Evolutionary conservation across 2,113 vertebrate genomes (phyloP).

Genomic region (Colistium nudipinnis): DNA sequence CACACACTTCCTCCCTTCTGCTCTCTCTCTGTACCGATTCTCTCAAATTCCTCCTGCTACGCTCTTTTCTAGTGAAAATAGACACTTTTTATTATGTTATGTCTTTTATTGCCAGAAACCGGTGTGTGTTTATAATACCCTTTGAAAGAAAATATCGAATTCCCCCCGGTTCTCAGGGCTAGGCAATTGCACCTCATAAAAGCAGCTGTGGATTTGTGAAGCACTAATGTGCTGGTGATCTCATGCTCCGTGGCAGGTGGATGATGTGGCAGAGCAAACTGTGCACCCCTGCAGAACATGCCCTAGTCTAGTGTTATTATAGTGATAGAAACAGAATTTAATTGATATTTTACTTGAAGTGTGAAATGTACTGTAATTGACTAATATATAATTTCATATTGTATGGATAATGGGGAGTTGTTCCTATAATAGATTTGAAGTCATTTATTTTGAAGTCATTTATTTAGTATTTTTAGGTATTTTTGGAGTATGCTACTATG

Average conservation of each 20-base stretch:
- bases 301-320: background rate
- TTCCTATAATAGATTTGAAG: background rate
- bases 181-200: constrained; percentile 51
- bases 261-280: constrained; percentile 30
- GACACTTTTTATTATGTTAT: constrained; percentile 61
- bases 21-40: constrained; percentile 16
- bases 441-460: background rate
- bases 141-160: constrained; percentile 46
- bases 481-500: background rate
- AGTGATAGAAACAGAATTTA: background rate
- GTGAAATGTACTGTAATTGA: background rate
- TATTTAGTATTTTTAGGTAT: background rate
- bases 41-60: constrained; percentile 32
- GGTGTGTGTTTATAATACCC: constrained; percentile 14
- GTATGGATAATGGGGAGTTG: too few species aligned
- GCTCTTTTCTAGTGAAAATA: constrained; percentile 40
- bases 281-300: constrained; percentile 15
- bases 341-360: background rate
- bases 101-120: constrained; percentile 55
- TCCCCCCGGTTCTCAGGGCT: constrained; percentile 19
- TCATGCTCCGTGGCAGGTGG: constrained; percentile 38
- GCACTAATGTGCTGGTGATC: constrained; percentile 37
- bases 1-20: constrained; percentile 15
- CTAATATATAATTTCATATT: too few species aligned
- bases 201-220: constrained; percentile 34